Evolutionary conservation across 2,888 invertebrate species (phyloP), one percentile per base, ranked within the genome.

Genomic region (Amphipoea lucens): DNA sequence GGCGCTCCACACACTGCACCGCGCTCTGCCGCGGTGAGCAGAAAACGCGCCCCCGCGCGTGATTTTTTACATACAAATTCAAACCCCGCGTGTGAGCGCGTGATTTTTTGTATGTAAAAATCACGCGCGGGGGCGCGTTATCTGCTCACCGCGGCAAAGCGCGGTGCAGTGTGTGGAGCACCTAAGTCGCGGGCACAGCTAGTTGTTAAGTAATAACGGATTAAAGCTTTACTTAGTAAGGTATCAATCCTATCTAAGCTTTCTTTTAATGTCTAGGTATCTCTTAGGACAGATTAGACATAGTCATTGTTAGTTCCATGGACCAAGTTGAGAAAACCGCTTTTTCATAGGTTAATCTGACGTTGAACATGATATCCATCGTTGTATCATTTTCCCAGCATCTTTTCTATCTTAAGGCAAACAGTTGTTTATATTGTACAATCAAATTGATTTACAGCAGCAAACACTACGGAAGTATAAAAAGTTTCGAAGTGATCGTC

Each of bases 361-460:
- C 36, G 40, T 74, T 42, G 3, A 29, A 48, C 3, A 48, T 36
- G 20, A 71, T 63, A 29, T 45, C 17, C 9, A 40, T 51, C 14
- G n/a, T 54, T 54, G n/a, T 48, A 65, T 54, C 12, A 2, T 57
- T 78, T 73, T 79, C 4, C 5, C 23, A 65, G 14, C 14, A 48
- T 40, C 40, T 74, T 63, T 63, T 68, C n/a, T 23, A 54, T 67
- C 36, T 60, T 51, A 51, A 63, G 42, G 69, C 12, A 36, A 57
- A 42, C 48, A 23, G 42, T 65, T 51, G 51, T 60, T 51, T 54
- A 69, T 66, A 60, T 66, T 80, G 69, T 1, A 51, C 40, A n/a
- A 42, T 60, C 29, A 66, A 66, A 76, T 66, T 48, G 57, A 48
- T 69, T 63, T 60, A 1, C 45, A 62, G 29, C 17, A 77, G 29